These are phyloP conservation scores for Phoenicopterus ruber DNA, from an alignment of 2,113 vertebrate genomes.

Conservation along the genomic window DNA sequence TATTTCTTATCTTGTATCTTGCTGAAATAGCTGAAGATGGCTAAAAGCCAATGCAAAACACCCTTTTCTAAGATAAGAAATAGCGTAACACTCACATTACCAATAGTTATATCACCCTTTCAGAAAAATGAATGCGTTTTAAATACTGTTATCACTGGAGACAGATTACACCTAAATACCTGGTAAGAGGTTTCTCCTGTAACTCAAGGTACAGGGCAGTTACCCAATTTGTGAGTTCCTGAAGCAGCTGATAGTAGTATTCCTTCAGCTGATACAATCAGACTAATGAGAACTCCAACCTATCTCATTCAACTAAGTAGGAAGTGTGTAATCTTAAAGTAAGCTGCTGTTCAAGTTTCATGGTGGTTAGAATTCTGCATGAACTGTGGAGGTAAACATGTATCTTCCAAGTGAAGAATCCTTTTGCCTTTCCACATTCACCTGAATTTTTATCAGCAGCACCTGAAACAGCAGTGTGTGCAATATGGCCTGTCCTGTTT, in stretches of 20 bases:
- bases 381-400: not conserved
- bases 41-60: not conserved
- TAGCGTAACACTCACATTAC: not conserved
- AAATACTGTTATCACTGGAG: not conserved
- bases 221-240: not conserved
- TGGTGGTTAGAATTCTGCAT: not conserved
- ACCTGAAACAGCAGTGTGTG: not conserved
- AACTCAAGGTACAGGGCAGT: not conserved
- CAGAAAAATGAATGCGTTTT: not conserved
- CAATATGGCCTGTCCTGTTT: not conserved
- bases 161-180: not conserved
- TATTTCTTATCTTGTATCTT: not conserved
- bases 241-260: not conserved
- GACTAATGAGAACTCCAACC: not conserved
- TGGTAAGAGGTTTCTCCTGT: not conserved
- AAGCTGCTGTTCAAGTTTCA: not conserved
- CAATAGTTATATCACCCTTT: not conserved
- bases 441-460: not conserved
- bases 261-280: not conserved
- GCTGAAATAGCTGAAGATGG: not conserved
- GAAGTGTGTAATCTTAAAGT: not conserved
- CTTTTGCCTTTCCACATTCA: not conserved
- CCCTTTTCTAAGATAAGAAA: not conserved
- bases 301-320: not conserved
- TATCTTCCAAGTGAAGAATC: not conserved